phyloP scores from a whole-genome alignment of 1,140 invertebrate species.

The Drosophila mauritiana region DNA sequence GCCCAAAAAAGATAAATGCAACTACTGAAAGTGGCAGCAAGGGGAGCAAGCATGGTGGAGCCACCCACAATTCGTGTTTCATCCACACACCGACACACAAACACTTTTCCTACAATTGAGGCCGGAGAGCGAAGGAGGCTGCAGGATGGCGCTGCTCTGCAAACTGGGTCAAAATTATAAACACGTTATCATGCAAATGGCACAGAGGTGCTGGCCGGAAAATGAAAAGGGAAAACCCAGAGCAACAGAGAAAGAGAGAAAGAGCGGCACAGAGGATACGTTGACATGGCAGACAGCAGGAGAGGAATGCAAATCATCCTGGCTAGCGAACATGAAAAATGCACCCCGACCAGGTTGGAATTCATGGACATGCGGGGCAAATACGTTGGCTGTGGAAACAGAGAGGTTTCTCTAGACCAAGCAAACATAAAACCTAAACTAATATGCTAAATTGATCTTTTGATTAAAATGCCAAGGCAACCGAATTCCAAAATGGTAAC shows the following conservation, averaged over 20 bases:
- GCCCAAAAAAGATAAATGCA: slow-evolving; percentile 62
- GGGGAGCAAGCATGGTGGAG: not conserved
- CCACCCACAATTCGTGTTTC: slow-evolving; percentile 49
- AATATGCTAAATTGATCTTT: no score
- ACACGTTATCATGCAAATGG: slow-evolving; percentile 82
- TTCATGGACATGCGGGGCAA: slow-evolving; percentile 11
- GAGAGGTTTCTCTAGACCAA: not conserved
- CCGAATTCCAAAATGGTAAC: no score
- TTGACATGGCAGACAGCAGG: slow-evolving; percentile 31
- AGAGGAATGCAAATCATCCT: slow-evolving; percentile 72
- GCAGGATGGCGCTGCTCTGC: slow-evolving; percentile 38
- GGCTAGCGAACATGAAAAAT: slow-evolving; percentile 55
- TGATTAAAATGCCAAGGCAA: no score
- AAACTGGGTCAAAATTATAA: slow-evolving; percentile 82
- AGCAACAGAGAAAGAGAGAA: not conserved
- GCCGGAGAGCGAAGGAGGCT: not conserved
- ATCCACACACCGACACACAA: slow-evolving; percentile 10
- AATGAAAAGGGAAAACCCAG: slow-evolving; percentile 13
- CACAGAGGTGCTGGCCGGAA: slow-evolving; percentile 34
- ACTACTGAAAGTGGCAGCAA: slow-evolving; percentile 5
- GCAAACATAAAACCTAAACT: not conserved
- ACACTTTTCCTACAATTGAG: slow-evolving; percentile 26
- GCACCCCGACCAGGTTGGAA: slow-evolving; percentile 20
- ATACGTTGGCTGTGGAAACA: slow-evolving; percentile 10
- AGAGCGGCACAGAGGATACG: not conserved